These are phyloP conservation scores for Clistopyga incitator DNA, from an alignment of 2,888 invertebrate species.

Conservation along the genomic window DNA sequence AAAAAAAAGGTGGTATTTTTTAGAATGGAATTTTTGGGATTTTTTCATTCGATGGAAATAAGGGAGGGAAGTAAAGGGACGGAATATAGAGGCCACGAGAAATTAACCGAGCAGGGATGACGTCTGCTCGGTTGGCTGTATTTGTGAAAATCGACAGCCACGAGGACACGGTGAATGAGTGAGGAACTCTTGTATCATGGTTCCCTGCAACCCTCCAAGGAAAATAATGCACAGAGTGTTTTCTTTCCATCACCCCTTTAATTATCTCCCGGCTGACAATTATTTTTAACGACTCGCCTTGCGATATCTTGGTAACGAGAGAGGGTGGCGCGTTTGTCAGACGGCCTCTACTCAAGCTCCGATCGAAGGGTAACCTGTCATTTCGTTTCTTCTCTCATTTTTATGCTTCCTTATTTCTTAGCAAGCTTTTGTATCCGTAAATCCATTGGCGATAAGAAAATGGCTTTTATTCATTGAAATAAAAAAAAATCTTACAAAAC, in stretches of 20 bases:
- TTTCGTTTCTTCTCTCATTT: conserved; percentile 55
- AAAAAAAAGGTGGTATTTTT: too few relatives aligned
- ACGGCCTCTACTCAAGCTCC: conserved; percentile 12
- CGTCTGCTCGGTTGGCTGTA: conserved; percentile 60
- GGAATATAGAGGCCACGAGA: conserved; percentile 66
- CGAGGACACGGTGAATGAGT: conserved; percentile 44
- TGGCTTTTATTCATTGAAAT: background rate
- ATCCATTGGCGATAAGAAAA: background rate
- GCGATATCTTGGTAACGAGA: conserved; percentile 72
- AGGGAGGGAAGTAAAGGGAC: conserved; percentile 18
- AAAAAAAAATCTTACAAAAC: background rate
- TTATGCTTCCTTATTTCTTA: conserved; percentile 26
- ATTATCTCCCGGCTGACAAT: conserved; percentile 82
- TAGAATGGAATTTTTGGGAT: too few relatives aligned
- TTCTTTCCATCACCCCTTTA: conserved; percentile 76
- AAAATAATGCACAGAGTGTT: conserved; percentile 56
- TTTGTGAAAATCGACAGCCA: conserved; percentile 38
- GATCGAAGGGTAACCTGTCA: conserved; percentile 60
- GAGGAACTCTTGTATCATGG: conserved; percentile 24
- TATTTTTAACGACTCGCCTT: conserved; percentile 82
- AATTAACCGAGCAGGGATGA: conserved; percentile 70
- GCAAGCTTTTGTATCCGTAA: background rate
- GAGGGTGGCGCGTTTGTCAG: background rate
- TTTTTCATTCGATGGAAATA: too few relatives aligned
- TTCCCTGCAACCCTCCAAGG: conserved; percentile 1